phyloP scores from a whole-genome alignment of 2,113 vertebrate genomes.

The Gnathonemus echidnorhynchus region DNA sequence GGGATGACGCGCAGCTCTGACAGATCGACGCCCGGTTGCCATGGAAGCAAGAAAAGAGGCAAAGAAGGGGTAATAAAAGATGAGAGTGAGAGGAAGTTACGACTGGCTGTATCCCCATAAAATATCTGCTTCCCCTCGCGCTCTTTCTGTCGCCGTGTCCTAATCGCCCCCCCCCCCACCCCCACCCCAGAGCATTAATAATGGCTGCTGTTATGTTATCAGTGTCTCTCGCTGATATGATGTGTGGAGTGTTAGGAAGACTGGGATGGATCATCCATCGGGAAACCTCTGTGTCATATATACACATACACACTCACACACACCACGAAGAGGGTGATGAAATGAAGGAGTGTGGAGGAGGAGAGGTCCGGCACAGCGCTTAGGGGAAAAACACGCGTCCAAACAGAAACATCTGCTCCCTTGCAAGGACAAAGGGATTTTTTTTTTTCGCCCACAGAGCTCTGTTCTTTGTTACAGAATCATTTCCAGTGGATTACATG shows the following conservation, averaged over 20 bases:
- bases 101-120: background rate
- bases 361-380: background rate
- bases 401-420: background rate
- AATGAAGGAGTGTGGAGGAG: background rate
- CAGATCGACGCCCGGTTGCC: slow-evolving; percentile 8
- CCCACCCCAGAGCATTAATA: background rate
- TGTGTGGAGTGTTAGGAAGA: background rate
- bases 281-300: background rate
- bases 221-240: background rate
- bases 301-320: background rate
- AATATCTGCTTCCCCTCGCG: background rate
- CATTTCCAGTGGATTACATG: slow-evolving; percentile 6
- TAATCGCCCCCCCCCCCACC: background rate
- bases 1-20: background rate
- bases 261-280: background rate
- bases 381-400: background rate
- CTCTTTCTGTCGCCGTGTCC: background rate
- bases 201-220: slow-evolving; percentile 4
- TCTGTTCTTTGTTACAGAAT: slow-evolving; percentile 1
- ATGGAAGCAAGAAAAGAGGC: background rate
- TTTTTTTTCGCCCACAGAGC: background rate
- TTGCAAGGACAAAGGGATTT: slow-evolving; percentile 3
- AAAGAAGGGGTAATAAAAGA: background rate
- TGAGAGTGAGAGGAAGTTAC: background rate
- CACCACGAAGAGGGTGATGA: background rate